Conservation (phyloP, 1,140 invertebrate species). For the Trichonephila inaurata region DNA sequence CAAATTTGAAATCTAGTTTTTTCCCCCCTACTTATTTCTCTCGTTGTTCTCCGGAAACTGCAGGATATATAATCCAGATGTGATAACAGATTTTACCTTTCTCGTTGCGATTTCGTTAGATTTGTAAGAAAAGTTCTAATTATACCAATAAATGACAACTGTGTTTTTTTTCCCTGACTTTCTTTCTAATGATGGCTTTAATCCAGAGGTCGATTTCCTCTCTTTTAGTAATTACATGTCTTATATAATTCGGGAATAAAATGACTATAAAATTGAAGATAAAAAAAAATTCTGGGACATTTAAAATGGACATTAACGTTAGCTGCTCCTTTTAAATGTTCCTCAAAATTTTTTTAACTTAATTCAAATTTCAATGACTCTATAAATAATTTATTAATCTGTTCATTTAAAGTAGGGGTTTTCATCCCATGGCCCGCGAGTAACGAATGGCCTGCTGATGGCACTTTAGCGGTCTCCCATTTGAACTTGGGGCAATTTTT, state of each 20-base stretch:
- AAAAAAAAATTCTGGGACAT: too few relatives aligned
- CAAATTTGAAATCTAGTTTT: background rate
- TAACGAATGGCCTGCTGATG: too few relatives aligned
- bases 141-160: background rate
- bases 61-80: slow-evolving; percentile 4
- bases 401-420: too few relatives aligned
- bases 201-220: background rate
- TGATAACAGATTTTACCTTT: slow-evolving; percentile 23
- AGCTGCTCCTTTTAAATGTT: too few relatives aligned
- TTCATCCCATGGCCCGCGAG: too few relatives aligned
- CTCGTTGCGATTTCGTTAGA: background rate
- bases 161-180: background rate
- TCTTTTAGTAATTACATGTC: background rate
- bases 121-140: slow-evolving; percentile 2
- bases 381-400: too few relatives aligned
- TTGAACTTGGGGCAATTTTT: too few relatives aligned
- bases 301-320: too few relatives aligned
- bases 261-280: too few relatives aligned
- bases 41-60: slow-evolving; percentile 7
- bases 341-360: too few relatives aligned
- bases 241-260: background rate
- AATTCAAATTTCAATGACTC: too few relatives aligned
- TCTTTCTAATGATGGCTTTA: background rate
- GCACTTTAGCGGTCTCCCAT: too few relatives aligned
- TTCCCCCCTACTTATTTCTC: background rate